Evolutionary conservation across 1,140 invertebrate genomes (phyloP).

Genomic region (Centruroides sculpturatus): DNA sequence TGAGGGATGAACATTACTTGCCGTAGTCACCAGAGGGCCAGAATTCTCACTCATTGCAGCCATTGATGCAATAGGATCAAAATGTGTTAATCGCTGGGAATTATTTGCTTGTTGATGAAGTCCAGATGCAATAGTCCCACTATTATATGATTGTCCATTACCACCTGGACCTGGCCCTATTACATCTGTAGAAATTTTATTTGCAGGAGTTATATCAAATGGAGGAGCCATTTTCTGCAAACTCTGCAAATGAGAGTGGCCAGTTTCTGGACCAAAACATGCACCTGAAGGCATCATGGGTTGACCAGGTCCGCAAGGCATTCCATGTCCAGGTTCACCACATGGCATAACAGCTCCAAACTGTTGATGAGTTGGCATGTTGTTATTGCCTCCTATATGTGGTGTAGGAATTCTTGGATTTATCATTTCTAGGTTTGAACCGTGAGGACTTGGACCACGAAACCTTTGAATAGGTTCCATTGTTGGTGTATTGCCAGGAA

Average conservation of each 20-base stretch:
- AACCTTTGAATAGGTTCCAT: conserved; percentile 16
- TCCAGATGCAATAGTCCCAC: conserved; percentile 1
- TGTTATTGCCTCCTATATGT: conserved; percentile 12
- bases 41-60: conserved; percentile 77
- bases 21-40: conserved; percentile 34
- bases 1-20: conserved; percentile 27
- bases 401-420: conserved; percentile 12
- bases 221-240: conserved; percentile 23
- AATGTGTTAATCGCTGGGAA: conserved; percentile 35
- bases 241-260: conserved; percentile 17
- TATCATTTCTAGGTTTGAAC: conserved; percentile 14
- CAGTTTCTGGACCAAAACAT: not conserved
- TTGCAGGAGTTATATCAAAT: conserved; percentile 17
- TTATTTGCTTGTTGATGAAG: conserved; percentile 1
- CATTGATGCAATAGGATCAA: conserved; percentile 83
- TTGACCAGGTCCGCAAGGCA: not conserved
- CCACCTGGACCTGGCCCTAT: conserved; percentile 12
- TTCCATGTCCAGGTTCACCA: conserved; percentile 1
- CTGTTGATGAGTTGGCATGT: conserved; percentile 4
- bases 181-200: conserved; percentile 11
- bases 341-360: not conserved
- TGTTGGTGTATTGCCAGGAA: conserved; percentile 7
- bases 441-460: conserved; percentile 23
- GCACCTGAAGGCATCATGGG: not conserved
- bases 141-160: conserved; percentile 9